Base-by-base conservation (phyloP, 2,797 vertebrate genomes). In the Erethizon dorsatum region DNA sequence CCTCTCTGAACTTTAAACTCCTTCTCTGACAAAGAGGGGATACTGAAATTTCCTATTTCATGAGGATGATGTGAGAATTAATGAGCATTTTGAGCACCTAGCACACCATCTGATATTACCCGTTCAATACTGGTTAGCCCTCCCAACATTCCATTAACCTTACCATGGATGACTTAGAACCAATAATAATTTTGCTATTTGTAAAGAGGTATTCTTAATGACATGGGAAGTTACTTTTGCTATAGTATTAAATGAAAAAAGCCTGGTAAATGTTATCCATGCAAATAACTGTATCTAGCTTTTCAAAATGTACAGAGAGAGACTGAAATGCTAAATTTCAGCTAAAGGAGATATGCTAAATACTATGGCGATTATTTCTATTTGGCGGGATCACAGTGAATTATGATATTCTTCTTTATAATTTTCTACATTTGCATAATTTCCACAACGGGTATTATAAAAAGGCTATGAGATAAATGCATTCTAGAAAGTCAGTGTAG, bases 211-310 rank as follows among this genome's bases (percentile, higher is more conserved):
- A 78, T 45, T 92, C 24, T 83, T 84, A 86, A 45, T 89, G 75
- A 91, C 45, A 59, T 61, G 10, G 5, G 37, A 79, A 89, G 67
- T 47, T 87, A 47, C 47, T 61, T 94, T 57, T 47, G 52, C 92
- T 69, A 28, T 50, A 93, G n/a, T 57, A 33, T 73, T 83, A 63
- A 69, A 26, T 61, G 65, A 89, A 89, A 97, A 65, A 28, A 85
- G 37, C 41, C 56, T 2, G 9, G 31, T 22, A 71, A 83, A 89
- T 83, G 69, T 26, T 78, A 83, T 31, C 26, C 59, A 83, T 31
- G 31, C 65, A 71, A 83, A 52, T 92, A 94, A 80, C 9, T 56
- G 3, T 69, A 80, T 26, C n/a, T 65, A 56, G 88, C 31, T 88
- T 88, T 83, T 91, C 20, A 94, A 96, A 94, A 85, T 28, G 65